These are phyloP conservation scores for Venustaconcha ellipsiformis DNA, from an alignment of 1,140 invertebrate species.

Conservation along the genomic window DNA sequence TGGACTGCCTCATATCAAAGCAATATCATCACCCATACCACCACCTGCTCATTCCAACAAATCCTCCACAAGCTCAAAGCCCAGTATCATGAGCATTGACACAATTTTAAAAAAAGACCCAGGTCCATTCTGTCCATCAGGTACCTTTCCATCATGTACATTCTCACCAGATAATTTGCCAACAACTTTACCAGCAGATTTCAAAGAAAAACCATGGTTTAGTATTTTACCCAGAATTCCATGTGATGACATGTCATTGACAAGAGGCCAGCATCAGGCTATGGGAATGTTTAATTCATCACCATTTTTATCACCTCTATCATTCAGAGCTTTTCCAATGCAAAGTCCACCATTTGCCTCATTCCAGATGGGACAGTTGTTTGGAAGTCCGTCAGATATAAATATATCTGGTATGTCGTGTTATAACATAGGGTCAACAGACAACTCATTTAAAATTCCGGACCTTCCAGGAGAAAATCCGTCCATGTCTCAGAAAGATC, in stretches of 20 bases:
- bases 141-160: slow-evolving; percentile 37
- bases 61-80: slow-evolving; percentile 36
- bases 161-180: slow-evolving; percentile 40
- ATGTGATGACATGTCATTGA: slow-evolving; percentile 73
- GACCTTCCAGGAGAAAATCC: slow-evolving; percentile 36
- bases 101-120: slow-evolving; percentile 59
- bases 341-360: slow-evolving; percentile 50
- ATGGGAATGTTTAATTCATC: slow-evolving; percentile 33
- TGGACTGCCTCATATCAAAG: too few species aligned
- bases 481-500: slow-evolving; percentile 31
- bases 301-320: slow-evolving; percentile 74
- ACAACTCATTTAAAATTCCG: slow-evolving; percentile 55
- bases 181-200: slow-evolving; percentile 17
- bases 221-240: slow-evolving; percentile 75
- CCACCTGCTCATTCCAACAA: slow-evolving; percentile 40
- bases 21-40: slow-evolving; percentile 16
- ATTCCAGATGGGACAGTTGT: slow-evolving; percentile 55
- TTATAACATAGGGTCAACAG: slow-evolving; percentile 25
- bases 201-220: slow-evolving; percentile 73
- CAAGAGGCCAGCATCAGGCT: slow-evolving; percentile 38
- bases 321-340: slow-evolving; percentile 68
- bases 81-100: slow-evolving; percentile 61
- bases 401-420: slow-evolving; percentile 26
- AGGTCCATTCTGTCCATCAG: slow-evolving; percentile 40
- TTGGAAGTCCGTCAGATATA: slow-evolving; percentile 24